Conservation (phyloP, 30 jellyfish, hydroid and myxozoan genomes). For the Aurelia sp. region DNA sequence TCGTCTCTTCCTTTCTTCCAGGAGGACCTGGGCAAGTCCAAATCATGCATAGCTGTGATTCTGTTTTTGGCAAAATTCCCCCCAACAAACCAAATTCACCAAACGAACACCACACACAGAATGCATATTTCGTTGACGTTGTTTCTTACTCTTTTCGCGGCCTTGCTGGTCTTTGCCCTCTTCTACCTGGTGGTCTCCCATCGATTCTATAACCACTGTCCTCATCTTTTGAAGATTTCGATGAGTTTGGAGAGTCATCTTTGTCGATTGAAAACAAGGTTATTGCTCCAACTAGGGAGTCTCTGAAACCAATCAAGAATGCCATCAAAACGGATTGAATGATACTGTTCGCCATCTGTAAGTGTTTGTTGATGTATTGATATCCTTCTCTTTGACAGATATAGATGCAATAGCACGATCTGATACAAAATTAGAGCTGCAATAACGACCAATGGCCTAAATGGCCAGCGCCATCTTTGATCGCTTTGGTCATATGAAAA, state of each 20-base stretch:
- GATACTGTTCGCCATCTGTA: constrained; percentile 22
- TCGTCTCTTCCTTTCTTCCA: no score
- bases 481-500: no score
- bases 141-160: constrained; percentile 42
- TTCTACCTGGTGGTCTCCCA: constrained; percentile 74
- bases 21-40: no score
- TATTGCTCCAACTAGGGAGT: constrained; percentile 85
- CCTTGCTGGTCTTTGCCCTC: constrained; percentile 68
- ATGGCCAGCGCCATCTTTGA: no score
- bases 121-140: neutral
- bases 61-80: no score
- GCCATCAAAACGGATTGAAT: constrained; percentile 45
- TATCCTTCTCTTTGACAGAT: no score
- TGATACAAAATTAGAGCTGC: no score
- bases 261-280: constrained; percentile 76
- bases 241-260: constrained; percentile 4
- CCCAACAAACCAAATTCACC: no score
- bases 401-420: no score
- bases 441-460: no score
- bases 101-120: neutral
- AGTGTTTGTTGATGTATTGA: no score
- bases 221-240: neutral
- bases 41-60: no score
- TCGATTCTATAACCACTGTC: constrained; percentile 11
- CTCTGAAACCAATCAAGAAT: constrained; percentile 79